These are phyloP conservation scores for Eudasyphora cyanicolor DNA, from an alignment of 2,888 invertebrate genomes.

Conservation along the genomic window DNA sequence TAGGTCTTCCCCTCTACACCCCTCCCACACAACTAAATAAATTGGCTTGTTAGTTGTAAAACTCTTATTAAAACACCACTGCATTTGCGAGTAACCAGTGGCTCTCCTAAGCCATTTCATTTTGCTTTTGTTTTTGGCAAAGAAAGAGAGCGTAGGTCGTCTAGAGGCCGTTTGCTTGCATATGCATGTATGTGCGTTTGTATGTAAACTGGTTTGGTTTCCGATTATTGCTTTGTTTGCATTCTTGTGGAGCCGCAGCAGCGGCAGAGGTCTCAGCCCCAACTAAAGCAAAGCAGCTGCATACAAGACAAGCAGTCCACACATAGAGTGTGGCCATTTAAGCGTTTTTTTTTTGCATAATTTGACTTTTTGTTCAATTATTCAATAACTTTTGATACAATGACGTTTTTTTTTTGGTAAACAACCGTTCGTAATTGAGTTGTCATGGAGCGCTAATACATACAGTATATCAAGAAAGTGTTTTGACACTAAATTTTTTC, in stretches of 20 bases:
- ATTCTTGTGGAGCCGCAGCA: constrained; percentile 16
- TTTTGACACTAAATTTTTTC: too few relatives aligned
- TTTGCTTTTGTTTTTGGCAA: not conserved
- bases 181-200: not conserved
- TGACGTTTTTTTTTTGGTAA: too few relatives aligned
- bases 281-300: not conserved
- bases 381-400: too few relatives aligned
- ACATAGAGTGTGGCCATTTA: too few relatives aligned
- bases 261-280: constrained; percentile 12
- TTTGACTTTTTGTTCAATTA: too few relatives aligned
- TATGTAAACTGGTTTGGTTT: constrained; percentile 27
- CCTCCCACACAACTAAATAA: not conserved
- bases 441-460: too few relatives aligned
- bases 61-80: constrained; percentile 45
- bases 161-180: constrained; percentile 75
- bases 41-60: not conserved
- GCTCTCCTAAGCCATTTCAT: not conserved
- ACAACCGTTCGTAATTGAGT: too few relatives aligned
- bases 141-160: constrained; percentile 74
- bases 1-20: not conserved
- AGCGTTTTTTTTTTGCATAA: too few relatives aligned
- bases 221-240: constrained; percentile 37
- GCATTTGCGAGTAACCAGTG: constrained; percentile 29
- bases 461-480: too few relatives aligned
- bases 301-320: not conserved